Evolutionary conservation across 2,888 invertebrate species (phyloP), one percentile per base, ranked within the genome.

Genomic region (Agrilus biguttatus): DNA sequence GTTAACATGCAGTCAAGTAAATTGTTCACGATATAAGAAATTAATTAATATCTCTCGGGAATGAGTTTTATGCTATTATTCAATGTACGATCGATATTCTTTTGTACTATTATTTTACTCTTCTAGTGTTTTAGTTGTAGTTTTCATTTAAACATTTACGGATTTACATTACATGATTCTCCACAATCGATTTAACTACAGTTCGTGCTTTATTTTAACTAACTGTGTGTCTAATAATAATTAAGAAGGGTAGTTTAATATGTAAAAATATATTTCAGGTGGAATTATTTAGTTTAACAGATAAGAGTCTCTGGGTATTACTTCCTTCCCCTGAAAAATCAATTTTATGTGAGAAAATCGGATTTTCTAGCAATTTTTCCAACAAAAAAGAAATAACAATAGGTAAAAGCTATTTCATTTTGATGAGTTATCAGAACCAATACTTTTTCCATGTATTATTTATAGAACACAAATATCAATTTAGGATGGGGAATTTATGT

Each of bases 401-500:
- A 45, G 49, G 59, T 61, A 47, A 53, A 55, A 51, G 13, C 3
- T 36, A n/a, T n/a, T 33, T 32, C 12, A 14, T 7, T 13, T 4
- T 41, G 12, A 6, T 36, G 7, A n/a, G 10, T 19, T 8, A 39
- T 13, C 8, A 19, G n/a, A 21, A 12, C 14, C 13, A 8, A 17
- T 33, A 28, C 8, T 37, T 14, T n/a, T 37, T 14, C n/a, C 19
- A 17, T 14, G 10, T 6, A 37, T 37, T 14, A 13, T 17, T 37
- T 37, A 36, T 69, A 78, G 84, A 84, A 54, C 83, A 84, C 58
- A 83, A 83, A 65, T 67, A 83, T 45, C 83, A 82, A 62, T 70
- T 87, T 48, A 80, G 84, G 1, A 60, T 87, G 40, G 82, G 81
- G 13, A 83, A 83, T 59, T 77, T 80, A 51, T 79, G 79, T 2